phyloP scores from a whole-genome alignment of 2,888 invertebrate genomes.

The Chaetogeoica ovagalla region DNA sequence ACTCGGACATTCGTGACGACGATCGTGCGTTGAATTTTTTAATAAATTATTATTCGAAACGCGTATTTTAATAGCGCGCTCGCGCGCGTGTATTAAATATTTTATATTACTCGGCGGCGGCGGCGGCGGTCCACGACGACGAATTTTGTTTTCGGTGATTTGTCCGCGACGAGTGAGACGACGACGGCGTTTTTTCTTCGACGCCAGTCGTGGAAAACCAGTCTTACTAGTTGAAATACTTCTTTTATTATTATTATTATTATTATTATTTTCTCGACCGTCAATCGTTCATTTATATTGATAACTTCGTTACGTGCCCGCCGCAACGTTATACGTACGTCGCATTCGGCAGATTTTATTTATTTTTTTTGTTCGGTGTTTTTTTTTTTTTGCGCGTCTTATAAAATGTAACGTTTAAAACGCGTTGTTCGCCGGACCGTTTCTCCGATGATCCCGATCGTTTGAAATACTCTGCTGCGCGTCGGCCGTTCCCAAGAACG shows the following conservation, averaged over 20 bases:
- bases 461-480: too few relatives aligned
- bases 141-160: background rate
- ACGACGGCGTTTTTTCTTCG: background rate
- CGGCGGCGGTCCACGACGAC: background rate
- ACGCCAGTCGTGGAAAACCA: background rate
- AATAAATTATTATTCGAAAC: background rate
- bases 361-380: too few relatives aligned
- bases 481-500: too few relatives aligned
- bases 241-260: background rate
- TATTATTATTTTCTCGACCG: background rate
- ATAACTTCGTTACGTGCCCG: too few relatives aligned
- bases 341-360: too few relatives aligned
- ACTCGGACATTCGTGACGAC: background rate
- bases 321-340: too few relatives aligned
- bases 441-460: too few relatives aligned
- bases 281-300: too few relatives aligned
- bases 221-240: slow-evolving; percentile 16
- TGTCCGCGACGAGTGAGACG: background rate
- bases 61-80: background rate
- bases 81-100: background rate
- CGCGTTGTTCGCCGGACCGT: too few relatives aligned
- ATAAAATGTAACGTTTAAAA: too few relatives aligned
- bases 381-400: too few relatives aligned
- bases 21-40: background rate
- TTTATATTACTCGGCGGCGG: background rate